Conservation (phyloP, 1,140 invertebrate genomes). For the Trachymyrmex cornetzi region DNA sequence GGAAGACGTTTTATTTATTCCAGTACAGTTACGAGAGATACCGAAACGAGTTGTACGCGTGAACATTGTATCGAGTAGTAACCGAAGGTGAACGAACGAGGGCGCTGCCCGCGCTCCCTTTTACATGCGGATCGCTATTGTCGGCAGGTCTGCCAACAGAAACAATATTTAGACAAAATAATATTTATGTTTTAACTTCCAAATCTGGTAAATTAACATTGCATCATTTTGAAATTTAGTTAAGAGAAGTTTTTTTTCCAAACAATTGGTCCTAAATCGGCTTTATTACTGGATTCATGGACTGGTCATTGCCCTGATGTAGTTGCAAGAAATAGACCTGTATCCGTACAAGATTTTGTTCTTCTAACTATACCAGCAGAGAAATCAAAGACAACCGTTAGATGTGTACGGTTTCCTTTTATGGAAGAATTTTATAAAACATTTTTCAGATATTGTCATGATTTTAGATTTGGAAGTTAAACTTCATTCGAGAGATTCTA, state of each 20-base stretch:
- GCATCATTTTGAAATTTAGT: neutral
- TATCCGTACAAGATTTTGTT: neutral
- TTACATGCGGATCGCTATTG: too few relatives aligned
- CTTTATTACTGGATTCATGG: neutral
- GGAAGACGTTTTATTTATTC: too few relatives aligned
- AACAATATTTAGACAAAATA: neutral
- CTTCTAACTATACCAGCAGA: neutral
- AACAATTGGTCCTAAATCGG: neutral
- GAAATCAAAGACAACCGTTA: neutral
- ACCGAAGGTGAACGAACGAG: too few relatives aligned
- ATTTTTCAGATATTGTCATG: neutral
- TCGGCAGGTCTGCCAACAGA: too few relatives aligned
- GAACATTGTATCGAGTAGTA: too few relatives aligned
- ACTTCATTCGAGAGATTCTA: neutral
- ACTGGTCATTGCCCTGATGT: neutral
- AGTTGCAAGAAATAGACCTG: neutral
- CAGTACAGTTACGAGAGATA: too few relatives aligned
- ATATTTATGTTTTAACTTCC: neutral
- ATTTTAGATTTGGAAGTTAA: neutral
- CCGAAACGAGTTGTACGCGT: too few relatives aligned
- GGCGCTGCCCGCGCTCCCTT: too few relatives aligned
- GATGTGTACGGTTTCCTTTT: neutral
- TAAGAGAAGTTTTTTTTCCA: constrained; percentile 1
- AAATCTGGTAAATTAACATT: constrained; percentile 7
- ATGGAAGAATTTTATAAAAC: neutral